These are phyloP conservation scores for Hippolais icterina DNA, from an alignment of 2,113 vertebrate species.

Conservation along the genomic window DNA sequence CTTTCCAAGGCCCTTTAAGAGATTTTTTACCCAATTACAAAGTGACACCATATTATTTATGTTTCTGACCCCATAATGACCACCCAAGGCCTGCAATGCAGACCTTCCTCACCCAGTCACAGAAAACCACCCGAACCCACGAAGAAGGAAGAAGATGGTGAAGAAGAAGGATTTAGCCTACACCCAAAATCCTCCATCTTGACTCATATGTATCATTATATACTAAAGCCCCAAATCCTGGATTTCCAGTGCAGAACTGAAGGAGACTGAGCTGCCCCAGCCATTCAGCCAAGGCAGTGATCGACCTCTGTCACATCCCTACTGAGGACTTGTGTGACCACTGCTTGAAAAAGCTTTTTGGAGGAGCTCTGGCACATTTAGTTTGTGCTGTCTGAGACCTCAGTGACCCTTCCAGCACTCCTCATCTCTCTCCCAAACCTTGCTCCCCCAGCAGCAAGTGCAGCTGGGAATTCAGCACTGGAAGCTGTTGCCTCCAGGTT, in stretches of 20 bases:
- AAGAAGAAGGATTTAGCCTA: no score
- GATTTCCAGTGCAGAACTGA: background rate
- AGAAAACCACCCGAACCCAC: no score
- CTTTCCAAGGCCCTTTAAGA: no score
- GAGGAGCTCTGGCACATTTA: background rate
- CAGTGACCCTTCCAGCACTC: background rate
- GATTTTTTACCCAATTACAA: no score
- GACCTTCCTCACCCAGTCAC: no score
- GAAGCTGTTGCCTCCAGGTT: background rate
- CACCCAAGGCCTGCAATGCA: no score
- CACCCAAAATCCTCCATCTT: no score
- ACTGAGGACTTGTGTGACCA: background rate
- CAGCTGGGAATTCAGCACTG: background rate
- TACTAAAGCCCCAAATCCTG: no score
- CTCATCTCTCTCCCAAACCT: background rate
- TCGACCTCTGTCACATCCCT: rapidly evolving
- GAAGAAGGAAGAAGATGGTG: no score
- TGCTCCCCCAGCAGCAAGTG: background rate
- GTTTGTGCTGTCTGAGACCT: background rate
- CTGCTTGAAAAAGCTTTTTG: background rate
- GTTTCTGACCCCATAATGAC: no score
- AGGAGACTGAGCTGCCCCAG: background rate
- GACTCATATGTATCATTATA: no score
- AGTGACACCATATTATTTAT: no score
- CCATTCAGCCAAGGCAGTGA: background rate